These are phyloP conservation scores for Heliangelus exortis DNA, from an alignment of 2,797 vertebrate genomes.

Conservation along the genomic window DNA sequence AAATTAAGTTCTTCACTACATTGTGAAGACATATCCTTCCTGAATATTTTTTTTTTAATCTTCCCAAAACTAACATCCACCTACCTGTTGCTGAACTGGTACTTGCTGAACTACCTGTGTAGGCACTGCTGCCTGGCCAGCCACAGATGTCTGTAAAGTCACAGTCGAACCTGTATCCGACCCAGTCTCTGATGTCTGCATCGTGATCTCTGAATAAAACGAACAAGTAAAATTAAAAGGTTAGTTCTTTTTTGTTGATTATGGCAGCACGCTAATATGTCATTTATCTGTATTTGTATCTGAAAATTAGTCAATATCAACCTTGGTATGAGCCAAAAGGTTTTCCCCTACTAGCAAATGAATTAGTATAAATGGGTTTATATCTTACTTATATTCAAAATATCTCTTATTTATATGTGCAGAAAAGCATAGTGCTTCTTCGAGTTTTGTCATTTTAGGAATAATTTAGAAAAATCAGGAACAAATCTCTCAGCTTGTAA, in stretches of 20 bases:
- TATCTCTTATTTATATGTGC: background rate
- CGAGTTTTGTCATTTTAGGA: background rate
- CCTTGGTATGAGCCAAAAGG: background rate
- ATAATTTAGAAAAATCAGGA: background rate
- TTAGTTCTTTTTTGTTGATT: background rate
- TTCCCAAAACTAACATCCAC: background rate
- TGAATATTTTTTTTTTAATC: background rate
- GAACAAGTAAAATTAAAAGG: conserved; percentile 32
- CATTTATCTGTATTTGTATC: background rate
- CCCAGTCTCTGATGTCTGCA: conserved; percentile 86
- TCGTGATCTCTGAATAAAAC: conserved; percentile 78
- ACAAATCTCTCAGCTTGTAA: background rate
- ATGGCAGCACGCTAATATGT: background rate
- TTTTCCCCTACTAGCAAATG: background rate
- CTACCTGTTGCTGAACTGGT: conserved; percentile 85
- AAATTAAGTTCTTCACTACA: background rate
- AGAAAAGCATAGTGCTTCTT: background rate
- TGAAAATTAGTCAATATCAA: background rate
- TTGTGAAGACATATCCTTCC: background rate
- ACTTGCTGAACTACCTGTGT: conserved; percentile 86
- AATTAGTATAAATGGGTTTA: background rate
- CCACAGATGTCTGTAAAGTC: conserved; percentile 85
- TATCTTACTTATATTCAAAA: background rate
- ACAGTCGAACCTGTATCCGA: conserved; percentile 85
- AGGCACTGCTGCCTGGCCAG: conserved; percentile 85